Base-by-base conservation (phyloP, 2,797 vertebrate genomes). In the Tachyglossus aculeatus region DNA sequence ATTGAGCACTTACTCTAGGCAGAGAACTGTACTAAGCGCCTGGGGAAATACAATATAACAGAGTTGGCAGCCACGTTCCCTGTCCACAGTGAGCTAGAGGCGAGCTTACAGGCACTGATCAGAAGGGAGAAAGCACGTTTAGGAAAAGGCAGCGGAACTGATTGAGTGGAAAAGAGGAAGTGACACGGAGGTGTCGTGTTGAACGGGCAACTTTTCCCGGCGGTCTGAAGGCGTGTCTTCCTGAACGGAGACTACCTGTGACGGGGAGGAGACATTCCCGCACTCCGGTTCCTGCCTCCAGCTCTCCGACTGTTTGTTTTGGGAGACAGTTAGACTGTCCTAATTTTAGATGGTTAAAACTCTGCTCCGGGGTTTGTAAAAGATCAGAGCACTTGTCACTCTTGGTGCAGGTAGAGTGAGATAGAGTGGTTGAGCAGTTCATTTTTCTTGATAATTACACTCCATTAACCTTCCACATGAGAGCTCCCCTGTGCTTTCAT, bases 371-470 rank as follows among this genome's bases (percentile, higher is more conserved):
- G 78, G 85, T 87, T 89, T 89, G 83, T 65, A 88, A 85, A 90
- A 91, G 90, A 91, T 89, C 89, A 88, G 78, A 87, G 79, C 83
- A 80, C 90, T 91, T 91, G 90, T 90, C 91, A 90, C 80, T 91
- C 87, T 85, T 72, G 41, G 75, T 75, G 74, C 90, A 93, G 92
- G 91, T 88, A 86, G 72, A 89, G 80, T 68, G 80, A 89, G 88
- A 91, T 63, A 88, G 84, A 91, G 88, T 83, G 88, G 81, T 37
- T 80, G 79, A 89, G 79, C 83, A 89, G 91, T 91, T 91, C 88
- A 92, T 93, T 91, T 91, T 92, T 91, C 90, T 93, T 91, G 90
- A 89, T 93, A 94, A 94, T 93, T 93, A 93, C 82, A 92, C 88
- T 87, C 91, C 90, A 94, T 94, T 93, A 93, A 92, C 92, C 91